Evolutionary conservation across 2,113 vertebrate genomes (phyloP), one percentile per base, ranked within the genome.

Genomic region (Platichthys stellatus): DNA sequence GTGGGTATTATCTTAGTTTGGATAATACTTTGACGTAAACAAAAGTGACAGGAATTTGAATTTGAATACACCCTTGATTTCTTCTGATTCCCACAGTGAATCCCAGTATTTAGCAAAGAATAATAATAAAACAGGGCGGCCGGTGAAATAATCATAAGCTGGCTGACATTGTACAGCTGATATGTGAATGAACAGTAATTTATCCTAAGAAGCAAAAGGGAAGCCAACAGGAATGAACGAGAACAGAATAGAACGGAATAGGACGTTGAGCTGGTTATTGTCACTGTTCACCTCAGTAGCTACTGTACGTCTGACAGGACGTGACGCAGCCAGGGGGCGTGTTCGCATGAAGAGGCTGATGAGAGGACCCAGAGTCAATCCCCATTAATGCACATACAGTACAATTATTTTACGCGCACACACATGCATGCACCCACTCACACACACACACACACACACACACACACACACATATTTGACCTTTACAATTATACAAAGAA

Each of bases 241-340:
- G 40, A 43, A 62, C 6, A 23, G 45, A 62, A 51, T 4, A 54
- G n/a, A 45, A 10, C 17, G 0, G 9, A 49, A 40, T 43, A 56
- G 5, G 21, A 38, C 21, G 49, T 10, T 72, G 13, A 68, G 26
- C 40, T 60, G 18, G 45, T 69, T 60, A 28, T 53, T 63, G 38
- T 53, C 63, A 20, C 20, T 51, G 54, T 65, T 60, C 58, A 67
- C 20, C 45, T 80, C 24, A 73, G 70, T 65, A 82, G 47, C 47
- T 74, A 82, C 78, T 51, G 76, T 49, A 60, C 45, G 53, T 71
- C 17, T 81, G 79, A 67, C 83, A 82, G 86, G 88, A 91, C 54
- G 83, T 92, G 90, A 93, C 90, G 90, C 73, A 87, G 69, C 4
- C 24, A 70, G 82, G 82, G 91, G 91, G 86, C 74, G 91, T 88